Conservation (phyloP, 2,113 vertebrate species). For the Tiliqua scincoides region DNA sequence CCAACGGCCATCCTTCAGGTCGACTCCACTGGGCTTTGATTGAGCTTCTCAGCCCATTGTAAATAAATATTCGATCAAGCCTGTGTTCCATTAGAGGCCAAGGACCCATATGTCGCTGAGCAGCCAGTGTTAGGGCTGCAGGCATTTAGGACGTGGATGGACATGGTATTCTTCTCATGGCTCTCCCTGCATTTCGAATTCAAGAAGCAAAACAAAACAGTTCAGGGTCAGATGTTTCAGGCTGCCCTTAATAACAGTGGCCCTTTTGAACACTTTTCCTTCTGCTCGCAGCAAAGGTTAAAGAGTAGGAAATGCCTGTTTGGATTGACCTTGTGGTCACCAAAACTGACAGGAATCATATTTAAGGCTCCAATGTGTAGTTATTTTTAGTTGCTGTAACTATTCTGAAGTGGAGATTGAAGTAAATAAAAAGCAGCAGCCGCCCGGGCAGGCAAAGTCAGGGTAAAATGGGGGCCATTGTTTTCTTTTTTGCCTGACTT, state of each 20-base stretch:
- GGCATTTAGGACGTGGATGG: slow-evolving; percentile 1
- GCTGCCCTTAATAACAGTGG: slow-evolving; percentile 66
- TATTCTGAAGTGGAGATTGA: slow-evolving; percentile 52
- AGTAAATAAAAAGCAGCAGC: slow-evolving; percentile 48
- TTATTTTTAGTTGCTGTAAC: slow-evolving; percentile 68
- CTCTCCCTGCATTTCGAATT: slow-evolving; percentile 53
- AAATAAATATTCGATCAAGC: background rate
- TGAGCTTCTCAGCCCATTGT: slow-evolving; percentile 4
- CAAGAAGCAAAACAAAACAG: slow-evolving; percentile 66
- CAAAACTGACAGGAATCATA: slow-evolving; percentile 53
- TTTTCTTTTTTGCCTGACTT: slow-evolving; percentile 55
- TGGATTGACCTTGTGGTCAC: slow-evolving; percentile 66
- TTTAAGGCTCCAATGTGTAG: slow-evolving; percentile 54
- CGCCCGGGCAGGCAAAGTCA: slow-evolving; percentile 30
- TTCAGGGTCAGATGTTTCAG: slow-evolving; percentile 76
- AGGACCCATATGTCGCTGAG: slow-evolving; percentile 1
- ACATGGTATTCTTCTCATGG: slow-evolving; percentile 38
- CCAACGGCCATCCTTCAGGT: accelerated
- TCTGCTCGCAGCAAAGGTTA: slow-evolving; percentile 70
- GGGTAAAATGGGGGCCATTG: slow-evolving; percentile 38
- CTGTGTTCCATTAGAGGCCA: background rate
- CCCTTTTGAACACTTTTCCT: slow-evolving; percentile 78
- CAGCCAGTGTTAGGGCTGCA: slow-evolving; percentile 4
- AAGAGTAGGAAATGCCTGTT: slow-evolving; percentile 79
- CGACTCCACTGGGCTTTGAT: background rate